phyloP scores from a whole-genome alignment of 30 jellyfish, hydroid and myxozoan genomes.

The Turritopsis dohrnii region DNA sequence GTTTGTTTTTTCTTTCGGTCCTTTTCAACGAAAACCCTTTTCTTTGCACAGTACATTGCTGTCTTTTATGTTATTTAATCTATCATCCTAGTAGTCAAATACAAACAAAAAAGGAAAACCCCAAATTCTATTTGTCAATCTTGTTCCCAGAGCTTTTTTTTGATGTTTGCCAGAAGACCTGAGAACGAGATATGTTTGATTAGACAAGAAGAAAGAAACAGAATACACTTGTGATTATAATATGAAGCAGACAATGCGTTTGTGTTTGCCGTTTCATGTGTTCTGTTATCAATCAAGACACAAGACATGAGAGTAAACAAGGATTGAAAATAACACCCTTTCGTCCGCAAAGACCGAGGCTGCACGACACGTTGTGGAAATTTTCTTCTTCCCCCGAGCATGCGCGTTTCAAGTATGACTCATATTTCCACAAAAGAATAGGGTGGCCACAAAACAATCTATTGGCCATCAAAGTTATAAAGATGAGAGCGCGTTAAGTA shows the following conservation, averaged over 20 bases:
- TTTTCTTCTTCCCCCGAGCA: background rate
- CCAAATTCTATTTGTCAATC: no score
- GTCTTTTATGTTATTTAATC: background rate
- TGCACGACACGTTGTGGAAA: background rate
- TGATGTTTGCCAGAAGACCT: no score
- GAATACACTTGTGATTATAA: no score
- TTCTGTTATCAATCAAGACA: background rate
- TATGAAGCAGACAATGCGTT: background rate
- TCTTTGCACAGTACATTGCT: background rate
- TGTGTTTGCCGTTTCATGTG: background rate
- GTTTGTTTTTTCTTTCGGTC: background rate
- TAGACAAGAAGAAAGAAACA: no score
- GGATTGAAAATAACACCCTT: background rate
- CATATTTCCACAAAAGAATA: no score
- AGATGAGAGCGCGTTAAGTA: no score
- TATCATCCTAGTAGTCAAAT: background rate
- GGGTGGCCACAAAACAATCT: no score
- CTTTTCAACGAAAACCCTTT: background rate
- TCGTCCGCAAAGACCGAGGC: no score
- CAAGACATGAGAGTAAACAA: background rate
- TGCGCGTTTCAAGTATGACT: background rate
- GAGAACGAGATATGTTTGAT: no score
- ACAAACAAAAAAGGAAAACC: background rate
- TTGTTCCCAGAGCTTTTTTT: no score
- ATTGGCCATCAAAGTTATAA: no score